Evolutionary conservation across 1,140 invertebrate species (phyloP), one percentile per base, ranked within the genome.

Genomic region (Drosophila simulans): DNA sequence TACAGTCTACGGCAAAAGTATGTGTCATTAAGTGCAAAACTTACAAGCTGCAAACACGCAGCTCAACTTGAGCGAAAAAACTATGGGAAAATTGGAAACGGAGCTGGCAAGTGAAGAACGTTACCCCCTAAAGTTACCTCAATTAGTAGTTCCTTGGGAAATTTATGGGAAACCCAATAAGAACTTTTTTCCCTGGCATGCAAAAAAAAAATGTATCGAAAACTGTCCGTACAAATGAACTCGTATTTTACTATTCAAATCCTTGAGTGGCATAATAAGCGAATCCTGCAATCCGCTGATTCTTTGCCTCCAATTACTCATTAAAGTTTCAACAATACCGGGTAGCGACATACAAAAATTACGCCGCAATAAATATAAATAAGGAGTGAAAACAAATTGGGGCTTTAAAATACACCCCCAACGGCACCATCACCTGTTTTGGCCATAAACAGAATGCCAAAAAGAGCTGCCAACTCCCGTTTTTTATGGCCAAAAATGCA

Each of bases 11-110:
- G 54, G 71, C 46, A 54, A 53, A 68, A 59, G 79, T 76, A 86
- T 86, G 69, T 75, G 74, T 76, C 79, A 83, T 86, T 83, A 83
- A 88, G 70, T 79, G 70, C 48, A 65, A 39, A 69, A 88, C 53
- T 71, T 88, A 85, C 77, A 77, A 75, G 70, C 79, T 65, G 56
- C 52, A 46, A 81, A 71, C 82, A 85, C 63, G 75, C 60, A 88
- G 31, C 60, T 62, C 25, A 45, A 45, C 20, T 40, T 76, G 64
- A 40, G 64, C 69, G 17, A 15, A 48, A 39, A 57, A 22, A 39
- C 22, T 34, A 11, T 20, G 1, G 31, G 34, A 31, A 48, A 31
- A 69, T 20, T 56, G 22, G 22, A 3, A 39, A 25, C 0, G 11
- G 15, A 11, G 22, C 10, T 34, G 11, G 7, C 8, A 27, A 46